These are phyloP conservation scores for Zeus faber DNA, from an alignment of 2,113 vertebrate species.

Conservation along the genomic window DNA sequence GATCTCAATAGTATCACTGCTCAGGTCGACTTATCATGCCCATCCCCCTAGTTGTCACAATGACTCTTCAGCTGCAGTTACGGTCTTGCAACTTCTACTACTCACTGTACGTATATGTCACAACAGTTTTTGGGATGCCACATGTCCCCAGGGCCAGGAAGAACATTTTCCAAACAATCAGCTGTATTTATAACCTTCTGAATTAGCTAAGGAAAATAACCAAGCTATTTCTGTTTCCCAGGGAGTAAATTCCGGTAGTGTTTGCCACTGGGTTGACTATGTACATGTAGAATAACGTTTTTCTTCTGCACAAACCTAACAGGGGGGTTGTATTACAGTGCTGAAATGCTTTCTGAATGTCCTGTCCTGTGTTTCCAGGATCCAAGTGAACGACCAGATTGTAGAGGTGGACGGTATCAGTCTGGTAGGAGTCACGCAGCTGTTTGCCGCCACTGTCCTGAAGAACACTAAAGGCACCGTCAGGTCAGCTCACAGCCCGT, in stretches of 20 bases:
- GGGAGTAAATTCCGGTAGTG: constrained; percentile 13
- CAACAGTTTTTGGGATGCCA: constrained; percentile 8
- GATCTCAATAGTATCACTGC: too few species aligned
- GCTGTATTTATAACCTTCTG: constrained; percentile 42
- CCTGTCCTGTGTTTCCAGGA: constrained; percentile 40
- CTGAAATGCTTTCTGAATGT: neutral
- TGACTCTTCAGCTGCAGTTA: too few species aligned
- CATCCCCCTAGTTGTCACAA: too few species aligned
- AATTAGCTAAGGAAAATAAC: constrained; percentile 30
- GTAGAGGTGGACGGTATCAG: constrained; percentile 90
- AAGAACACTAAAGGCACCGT: constrained; percentile 93
- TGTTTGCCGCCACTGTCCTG: constrained; percentile 89
- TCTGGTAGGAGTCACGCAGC: constrained; percentile 89
- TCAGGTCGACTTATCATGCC: too few species aligned
- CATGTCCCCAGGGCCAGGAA: constrained; percentile 11
- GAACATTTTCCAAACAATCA: constrained; percentile 28
- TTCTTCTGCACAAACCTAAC: neutral
- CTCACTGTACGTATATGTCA: neutral
- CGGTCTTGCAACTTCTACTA: neutral
- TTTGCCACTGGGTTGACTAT: neutral
- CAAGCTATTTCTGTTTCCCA: constrained; percentile 18
- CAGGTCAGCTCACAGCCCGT: constrained; percentile 71
- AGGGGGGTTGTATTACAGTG: neutral
- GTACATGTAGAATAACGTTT: neutral
- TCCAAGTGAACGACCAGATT: constrained; percentile 91